phyloP scores from a whole-genome alignment of 2,888 invertebrate species.

The Melipona bicolor region DNA sequence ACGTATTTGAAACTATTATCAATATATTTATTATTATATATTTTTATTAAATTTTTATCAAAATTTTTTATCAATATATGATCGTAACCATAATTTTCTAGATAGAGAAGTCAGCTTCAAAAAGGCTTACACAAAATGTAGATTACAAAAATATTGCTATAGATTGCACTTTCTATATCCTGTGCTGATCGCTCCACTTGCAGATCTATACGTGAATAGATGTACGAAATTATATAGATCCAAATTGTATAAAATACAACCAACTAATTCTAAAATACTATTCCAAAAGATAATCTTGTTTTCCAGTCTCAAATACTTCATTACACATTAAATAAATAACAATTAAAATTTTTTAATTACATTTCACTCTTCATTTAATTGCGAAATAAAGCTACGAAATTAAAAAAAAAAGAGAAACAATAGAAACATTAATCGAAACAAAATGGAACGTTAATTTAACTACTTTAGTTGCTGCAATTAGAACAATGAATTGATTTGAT shows the following conservation, averaged over 20 bases:
- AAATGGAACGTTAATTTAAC: background rate
- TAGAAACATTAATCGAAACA: background rate
- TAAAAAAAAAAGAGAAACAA: background rate
- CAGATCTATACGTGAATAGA: background rate
- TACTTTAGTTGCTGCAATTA: slow-evolving; percentile 27
- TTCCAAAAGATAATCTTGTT: background rate
- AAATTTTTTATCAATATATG: background rate
- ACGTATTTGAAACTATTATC: background rate
- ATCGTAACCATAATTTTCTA: background rate
- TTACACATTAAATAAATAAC: background rate
- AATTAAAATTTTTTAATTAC: background rate
- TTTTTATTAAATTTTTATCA: no score
- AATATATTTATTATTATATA: background rate
- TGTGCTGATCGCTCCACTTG: background rate
- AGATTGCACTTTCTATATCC: slow-evolving; percentile 45
- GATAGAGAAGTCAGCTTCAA: background rate
- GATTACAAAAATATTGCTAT: slow-evolving; percentile 60
- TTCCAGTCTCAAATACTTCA: background rate
- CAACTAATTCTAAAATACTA: no score
- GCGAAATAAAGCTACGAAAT: background rate
- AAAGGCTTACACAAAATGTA: slow-evolving; percentile 51
- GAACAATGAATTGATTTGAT: slow-evolving; percentile 13
- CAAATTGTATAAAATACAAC: background rate
- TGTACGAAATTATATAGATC: background rate
- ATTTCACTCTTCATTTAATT: background rate